Conservation (phyloP, 1,140 invertebrate species). For the Dinoponera quadriceps region DNA sequence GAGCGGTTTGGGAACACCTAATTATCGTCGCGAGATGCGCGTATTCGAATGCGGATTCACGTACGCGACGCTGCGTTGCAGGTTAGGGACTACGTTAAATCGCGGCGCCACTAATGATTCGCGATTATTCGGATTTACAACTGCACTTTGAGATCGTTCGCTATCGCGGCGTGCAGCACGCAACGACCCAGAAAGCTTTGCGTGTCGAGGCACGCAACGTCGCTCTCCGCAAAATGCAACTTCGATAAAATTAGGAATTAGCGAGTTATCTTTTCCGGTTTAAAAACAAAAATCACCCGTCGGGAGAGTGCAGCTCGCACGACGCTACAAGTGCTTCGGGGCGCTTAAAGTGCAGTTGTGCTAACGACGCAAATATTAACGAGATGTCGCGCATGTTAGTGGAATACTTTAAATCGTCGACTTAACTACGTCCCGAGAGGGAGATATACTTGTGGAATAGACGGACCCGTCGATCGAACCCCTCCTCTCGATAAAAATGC, state of each 20-base stretch:
- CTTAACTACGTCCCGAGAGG: no score
- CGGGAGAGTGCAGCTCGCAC: no score
- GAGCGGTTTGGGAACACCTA: neutral
- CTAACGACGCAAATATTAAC: no score
- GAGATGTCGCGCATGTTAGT: no score
- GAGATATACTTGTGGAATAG: no score
- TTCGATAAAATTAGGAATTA: constrained; percentile 24
- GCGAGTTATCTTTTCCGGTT: neutral
- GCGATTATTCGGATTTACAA: constrained; percentile 44
- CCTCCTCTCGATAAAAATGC: no score
- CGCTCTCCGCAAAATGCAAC: neutral
- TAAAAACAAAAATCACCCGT: neutral
- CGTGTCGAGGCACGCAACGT: neutral
- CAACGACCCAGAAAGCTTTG: constrained; percentile 23
- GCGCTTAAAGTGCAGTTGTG: no score
- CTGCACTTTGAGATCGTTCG: neutral
- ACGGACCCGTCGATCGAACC: no score
- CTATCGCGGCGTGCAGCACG: constrained; percentile 6
- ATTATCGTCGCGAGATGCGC: constrained; percentile 10
- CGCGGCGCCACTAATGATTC: neutral
- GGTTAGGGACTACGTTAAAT: neutral
- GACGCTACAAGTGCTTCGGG: no score
- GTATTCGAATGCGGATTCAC: neutral
- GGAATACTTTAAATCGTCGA: no score
- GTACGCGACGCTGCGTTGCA: neutral